Percentiles rank a stretch among this genome's conserved stretches.
phyloP scores from a whole-genome alignment of 2,888 invertebrate genomes.

The Ferrisia virgata region DNA sequence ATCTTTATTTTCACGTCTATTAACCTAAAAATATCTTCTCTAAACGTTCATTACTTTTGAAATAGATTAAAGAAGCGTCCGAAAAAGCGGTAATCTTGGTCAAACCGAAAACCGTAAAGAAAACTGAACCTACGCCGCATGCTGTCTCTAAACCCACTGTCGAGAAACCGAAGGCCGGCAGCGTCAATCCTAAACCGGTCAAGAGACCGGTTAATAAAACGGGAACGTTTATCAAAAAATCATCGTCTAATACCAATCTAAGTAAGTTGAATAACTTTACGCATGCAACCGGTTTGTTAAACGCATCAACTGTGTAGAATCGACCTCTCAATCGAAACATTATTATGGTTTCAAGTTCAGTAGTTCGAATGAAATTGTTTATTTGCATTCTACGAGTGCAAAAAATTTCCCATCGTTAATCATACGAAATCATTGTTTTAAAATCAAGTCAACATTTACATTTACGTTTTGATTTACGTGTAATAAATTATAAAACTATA shows the following conservation, averaged over 20 bases:
- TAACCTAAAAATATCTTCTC: background rate
- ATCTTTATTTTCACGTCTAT: conserved; percentile 35
- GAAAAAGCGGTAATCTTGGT: conserved; percentile 87
- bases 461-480: background rate
- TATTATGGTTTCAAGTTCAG: background rate
- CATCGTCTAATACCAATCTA: conserved; percentile 31
- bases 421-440: background rate
- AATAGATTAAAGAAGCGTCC: conserved; percentile 79
- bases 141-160: conserved; percentile 49
- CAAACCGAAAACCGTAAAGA: conserved; percentile 60
- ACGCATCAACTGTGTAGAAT: background rate
- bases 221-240: conserved; percentile 41
- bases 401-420: background rate
- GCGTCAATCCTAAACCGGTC: conserved; percentile 58
- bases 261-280: conserved; percentile 22
- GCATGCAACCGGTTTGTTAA: background rate
- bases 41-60: background rate
- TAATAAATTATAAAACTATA: too few relatives aligned
- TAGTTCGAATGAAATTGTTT: background rate
- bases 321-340: background rate
- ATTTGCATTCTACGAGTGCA: background rate
- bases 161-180: conserved; percentile 55
- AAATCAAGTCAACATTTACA: background rate
- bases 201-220: conserved; percentile 52
- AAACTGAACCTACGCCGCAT: conserved; percentile 54